phyloP scores from a whole-genome alignment of 2,797 vertebrate genomes.

The Eulemur albifrons region DNA sequence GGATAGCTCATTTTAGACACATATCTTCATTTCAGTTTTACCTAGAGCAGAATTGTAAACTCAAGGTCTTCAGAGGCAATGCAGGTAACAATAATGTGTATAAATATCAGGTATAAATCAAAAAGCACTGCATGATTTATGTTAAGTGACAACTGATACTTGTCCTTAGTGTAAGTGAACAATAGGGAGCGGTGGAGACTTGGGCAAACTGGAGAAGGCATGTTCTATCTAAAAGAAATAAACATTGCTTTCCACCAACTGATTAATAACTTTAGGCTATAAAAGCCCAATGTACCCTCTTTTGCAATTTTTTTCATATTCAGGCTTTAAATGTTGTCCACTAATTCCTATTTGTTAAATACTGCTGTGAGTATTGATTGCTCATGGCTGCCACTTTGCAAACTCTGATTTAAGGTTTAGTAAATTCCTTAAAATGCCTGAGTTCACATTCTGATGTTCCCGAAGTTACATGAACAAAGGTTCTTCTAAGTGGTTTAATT shows the following conservation, averaged over 20 bases:
- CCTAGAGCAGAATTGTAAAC: not conserved
- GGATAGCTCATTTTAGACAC: not conserved
- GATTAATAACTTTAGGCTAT: not conserved
- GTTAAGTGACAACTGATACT: not conserved
- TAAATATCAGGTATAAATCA: not conserved
- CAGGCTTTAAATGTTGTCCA: not conserved
- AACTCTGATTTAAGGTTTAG: not conserved
- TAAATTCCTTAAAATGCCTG: not conserved
- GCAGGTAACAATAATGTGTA: not conserved
- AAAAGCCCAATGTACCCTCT: not conserved
- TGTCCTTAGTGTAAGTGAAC: not conserved
- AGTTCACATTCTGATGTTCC: not conserved
- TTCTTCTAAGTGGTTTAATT: not conserved
- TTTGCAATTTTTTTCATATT: not conserved
- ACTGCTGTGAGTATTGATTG: not conserved
- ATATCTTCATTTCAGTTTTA: not conserved
- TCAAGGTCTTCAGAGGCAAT: not conserved
- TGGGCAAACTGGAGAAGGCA: not conserved
- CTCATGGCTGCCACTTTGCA: not conserved
- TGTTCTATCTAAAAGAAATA: not conserved
- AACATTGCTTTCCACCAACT: not conserved
- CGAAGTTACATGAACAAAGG: not conserved
- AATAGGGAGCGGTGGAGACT: not conserved
- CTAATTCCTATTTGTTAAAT: not conserved
- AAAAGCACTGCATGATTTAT: not conserved